A percentile compares a stretch with the other conserved stretches of the same genome.
phyloP scores from a whole-genome alignment of 2,113 vertebrate species.

The Periophthalmus modestus region DNA sequence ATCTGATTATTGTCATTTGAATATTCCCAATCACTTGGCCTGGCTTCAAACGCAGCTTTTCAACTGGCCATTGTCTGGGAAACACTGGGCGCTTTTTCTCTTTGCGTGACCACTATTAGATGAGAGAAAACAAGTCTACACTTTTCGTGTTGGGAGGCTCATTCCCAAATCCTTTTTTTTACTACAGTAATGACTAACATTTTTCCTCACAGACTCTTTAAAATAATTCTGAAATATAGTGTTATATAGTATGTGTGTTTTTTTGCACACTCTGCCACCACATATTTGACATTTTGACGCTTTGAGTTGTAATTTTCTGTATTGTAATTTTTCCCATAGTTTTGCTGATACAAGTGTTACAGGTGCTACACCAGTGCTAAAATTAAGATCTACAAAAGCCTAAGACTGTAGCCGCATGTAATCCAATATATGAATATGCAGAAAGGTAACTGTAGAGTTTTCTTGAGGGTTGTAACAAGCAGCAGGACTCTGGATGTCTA shows the following conservation, averaged over 20 bases:
- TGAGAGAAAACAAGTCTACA: constrained; percentile 17
- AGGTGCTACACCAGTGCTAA: neutral
- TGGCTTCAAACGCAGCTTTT: constrained; percentile 60
- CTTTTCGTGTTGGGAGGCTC: constrained; percentile 15
- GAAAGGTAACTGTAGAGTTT: too few relatives aligned
- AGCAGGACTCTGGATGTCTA: too few relatives aligned
- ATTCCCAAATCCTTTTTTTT: neutral
- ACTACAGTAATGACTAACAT: neutral
- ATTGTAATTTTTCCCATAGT: too few relatives aligned
- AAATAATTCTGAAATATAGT: neutral
- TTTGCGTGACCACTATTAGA: constrained; percentile 31
- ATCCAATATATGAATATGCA: too few relatives aligned
- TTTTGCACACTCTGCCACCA: too few relatives aligned
- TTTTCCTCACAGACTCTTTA: neutral
- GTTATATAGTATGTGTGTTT: too few relatives aligned
- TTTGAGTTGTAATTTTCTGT: too few relatives aligned
- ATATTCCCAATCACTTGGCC: constrained; percentile 73
- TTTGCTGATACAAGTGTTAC: neutral
- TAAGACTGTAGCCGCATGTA: too few relatives aligned
- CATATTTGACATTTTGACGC: too few relatives aligned
- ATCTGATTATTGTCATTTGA: constrained; percentile 74
- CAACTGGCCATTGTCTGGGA: constrained; percentile 55
- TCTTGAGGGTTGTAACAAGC: too few relatives aligned
- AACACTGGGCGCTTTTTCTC: constrained; percentile 34
- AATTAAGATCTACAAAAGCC: too few relatives aligned